Percentiles rank a stretch among this genome's conserved stretches.
Conservation (phyloP, 1,140 invertebrate genomes). For the Marisa cornuarietis region DNA sequence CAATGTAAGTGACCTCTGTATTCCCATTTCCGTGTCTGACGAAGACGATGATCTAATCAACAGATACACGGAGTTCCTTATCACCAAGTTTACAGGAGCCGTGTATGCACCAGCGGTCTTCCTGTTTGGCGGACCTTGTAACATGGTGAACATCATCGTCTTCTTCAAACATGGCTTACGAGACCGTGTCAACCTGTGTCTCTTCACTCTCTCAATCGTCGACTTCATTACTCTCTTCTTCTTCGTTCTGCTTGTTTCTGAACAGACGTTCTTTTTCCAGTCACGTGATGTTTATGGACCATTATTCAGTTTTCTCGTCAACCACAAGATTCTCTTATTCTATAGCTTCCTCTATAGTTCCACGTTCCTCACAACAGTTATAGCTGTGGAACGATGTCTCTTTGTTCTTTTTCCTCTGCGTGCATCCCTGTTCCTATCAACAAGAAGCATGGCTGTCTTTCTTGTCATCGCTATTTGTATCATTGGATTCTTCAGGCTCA, state of each 20-base stretch:
- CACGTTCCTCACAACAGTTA: neutral
- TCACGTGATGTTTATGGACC: neutral
- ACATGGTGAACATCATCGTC: too few relatives aligned
- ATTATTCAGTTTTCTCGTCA: neutral
- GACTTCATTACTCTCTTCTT: too few relatives aligned
- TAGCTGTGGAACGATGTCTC: constrained; percentile 2
- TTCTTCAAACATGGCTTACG: too few relatives aligned
- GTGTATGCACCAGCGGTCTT: too few relatives aligned
- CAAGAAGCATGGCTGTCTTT: constrained; percentile 6
- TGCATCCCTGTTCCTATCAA: neutral
- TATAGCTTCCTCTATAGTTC: neutral
- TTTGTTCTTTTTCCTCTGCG: constrained; percentile 6
- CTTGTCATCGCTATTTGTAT: neutral
- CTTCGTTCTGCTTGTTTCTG: neutral
- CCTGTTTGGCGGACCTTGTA: too few relatives aligned
- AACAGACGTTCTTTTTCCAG: neutral
- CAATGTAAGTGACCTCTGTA: too few relatives aligned
- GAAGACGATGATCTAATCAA: too few relatives aligned
- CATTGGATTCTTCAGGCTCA: neutral
- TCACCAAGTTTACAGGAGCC: too few relatives aligned
- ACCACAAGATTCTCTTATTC: neutral
- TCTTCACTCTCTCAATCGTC: too few relatives aligned
- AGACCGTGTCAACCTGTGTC: too few relatives aligned
- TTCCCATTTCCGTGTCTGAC: too few relatives aligned
- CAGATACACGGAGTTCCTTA: too few relatives aligned